phyloP scores from a whole-genome alignment of 1,140 invertebrate genomes.

The Trichogramma pretiosum region DNA sequence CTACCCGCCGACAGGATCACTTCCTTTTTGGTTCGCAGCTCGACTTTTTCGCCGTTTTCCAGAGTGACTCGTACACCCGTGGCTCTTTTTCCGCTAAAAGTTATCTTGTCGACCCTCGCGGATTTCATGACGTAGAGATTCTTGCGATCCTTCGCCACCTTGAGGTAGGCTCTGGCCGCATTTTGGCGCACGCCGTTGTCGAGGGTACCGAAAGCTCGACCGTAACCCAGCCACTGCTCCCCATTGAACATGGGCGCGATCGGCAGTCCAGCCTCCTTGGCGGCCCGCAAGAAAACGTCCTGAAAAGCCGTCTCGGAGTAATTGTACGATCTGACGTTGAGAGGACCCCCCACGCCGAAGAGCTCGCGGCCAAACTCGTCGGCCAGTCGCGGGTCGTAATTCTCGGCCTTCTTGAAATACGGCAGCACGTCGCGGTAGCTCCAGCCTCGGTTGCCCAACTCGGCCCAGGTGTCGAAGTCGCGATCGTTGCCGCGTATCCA shows the following conservation, averaged over 20 bases:
- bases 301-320: slow-evolving; percentile 28
- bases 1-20: slow-evolving; percentile 56
- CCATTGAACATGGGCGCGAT: slow-evolving; percentile 34
- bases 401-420: slow-evolving; percentile 47
- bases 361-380: slow-evolving; percentile 25
- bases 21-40: slow-evolving; percentile 50
- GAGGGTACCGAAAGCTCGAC: slow-evolving; percentile 39
- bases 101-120: slow-evolving; percentile 48
- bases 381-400: slow-evolving; percentile 25
- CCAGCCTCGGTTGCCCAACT: slow-evolving; percentile 48
- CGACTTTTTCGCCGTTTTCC: slow-evolving; percentile 32
- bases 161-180: slow-evolving; percentile 54
- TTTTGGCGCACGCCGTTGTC: slow-evolving; percentile 54
- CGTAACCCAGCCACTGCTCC: slow-evolving; percentile 45
- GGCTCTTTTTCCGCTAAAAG: slow-evolving; percentile 41
- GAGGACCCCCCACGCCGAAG: slow-evolving; percentile 30
- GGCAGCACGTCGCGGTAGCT: slow-evolving; percentile 50
- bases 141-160: slow-evolving; percentile 46
- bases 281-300: slow-evolving; percentile 38
- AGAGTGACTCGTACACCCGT: slow-evolving; percentile 41
- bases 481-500: slow-evolving; percentile 61
- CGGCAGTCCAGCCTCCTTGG: slow-evolving; percentile 39
- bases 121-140: slow-evolving; percentile 64
- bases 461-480: slow-evolving; percentile 60
- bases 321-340: slow-evolving; percentile 45